Evolutionary conservation across 1,140 invertebrate genomes (phyloP).

Genomic region (Drosophila fuyamai): DNA sequence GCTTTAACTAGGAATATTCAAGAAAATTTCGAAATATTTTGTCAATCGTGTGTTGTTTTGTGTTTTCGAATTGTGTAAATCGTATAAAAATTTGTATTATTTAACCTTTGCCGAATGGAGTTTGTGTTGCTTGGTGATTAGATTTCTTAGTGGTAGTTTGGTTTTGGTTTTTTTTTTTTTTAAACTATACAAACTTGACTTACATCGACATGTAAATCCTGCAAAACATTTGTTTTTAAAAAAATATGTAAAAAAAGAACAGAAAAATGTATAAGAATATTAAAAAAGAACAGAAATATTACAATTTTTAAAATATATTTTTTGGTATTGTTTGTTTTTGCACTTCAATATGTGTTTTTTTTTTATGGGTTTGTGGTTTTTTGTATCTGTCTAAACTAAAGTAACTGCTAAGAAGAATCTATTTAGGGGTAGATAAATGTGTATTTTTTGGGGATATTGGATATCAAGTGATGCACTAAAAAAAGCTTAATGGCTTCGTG

Average conservation of each 20-base stretch:
- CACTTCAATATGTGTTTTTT: slow-evolving; percentile 8
- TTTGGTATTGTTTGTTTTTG: slow-evolving; percentile 19
- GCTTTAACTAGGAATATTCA: slow-evolving; percentile 27
- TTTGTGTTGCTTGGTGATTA: slow-evolving; percentile 38
- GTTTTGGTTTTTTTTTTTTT: slow-evolving; percentile 23
- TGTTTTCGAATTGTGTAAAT: neutral
- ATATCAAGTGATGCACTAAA: slow-evolving; percentile 25
- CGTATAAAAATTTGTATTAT: slow-evolving; percentile 38
- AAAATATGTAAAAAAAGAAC: slow-evolving; percentile 77
- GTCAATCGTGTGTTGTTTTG: slow-evolving; percentile 5
- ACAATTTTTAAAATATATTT: slow-evolving; percentile 35
- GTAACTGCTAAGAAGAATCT: slow-evolving; percentile 40
- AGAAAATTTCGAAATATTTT: slow-evolving; percentile 3
- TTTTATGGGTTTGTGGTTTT: slow-evolving; percentile 12
- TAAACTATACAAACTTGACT: slow-evolving; percentile 85
- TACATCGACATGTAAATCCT: slow-evolving; percentile 88
- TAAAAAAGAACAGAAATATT: slow-evolving; percentile 65
- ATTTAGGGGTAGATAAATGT: slow-evolving; percentile 20
- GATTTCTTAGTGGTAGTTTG: slow-evolving; percentile 33
- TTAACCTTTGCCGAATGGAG: slow-evolving; percentile 35
- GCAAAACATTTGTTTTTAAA: slow-evolving; percentile 84
- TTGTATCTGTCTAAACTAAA: slow-evolving; percentile 43
- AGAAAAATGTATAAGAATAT: slow-evolving; percentile 82
- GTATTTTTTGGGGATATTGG: slow-evolving; percentile 10
- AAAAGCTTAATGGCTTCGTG: slow-evolving; percentile 19